Conservation (phyloP, 2,113 vertebrate genomes). For the Neodontobutis hainanensis region DNA sequence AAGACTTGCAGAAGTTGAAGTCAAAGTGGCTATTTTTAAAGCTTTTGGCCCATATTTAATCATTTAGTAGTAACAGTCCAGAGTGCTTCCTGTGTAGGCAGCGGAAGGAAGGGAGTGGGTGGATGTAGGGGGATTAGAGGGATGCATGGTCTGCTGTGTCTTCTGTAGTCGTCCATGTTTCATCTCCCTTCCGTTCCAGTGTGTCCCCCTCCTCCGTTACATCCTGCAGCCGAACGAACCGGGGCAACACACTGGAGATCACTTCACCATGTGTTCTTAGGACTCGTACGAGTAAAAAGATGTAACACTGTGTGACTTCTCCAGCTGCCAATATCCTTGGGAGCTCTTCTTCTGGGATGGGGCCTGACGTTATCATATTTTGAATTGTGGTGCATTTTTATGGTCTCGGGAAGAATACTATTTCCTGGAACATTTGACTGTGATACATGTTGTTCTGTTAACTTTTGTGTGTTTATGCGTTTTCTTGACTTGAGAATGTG, state of each 20-base stretch:
- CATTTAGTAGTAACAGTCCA: constrained; percentile 65
- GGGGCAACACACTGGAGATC: constrained; percentile 27
- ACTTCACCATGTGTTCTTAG: constrained; percentile 15
- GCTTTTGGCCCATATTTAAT: constrained; percentile 67
- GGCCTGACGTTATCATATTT: no score
- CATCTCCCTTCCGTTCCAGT: constrained; percentile 46
- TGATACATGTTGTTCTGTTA: no score
- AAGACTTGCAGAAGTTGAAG: neutral
- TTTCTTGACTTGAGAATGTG: no score
- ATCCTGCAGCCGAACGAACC: constrained; percentile 50
- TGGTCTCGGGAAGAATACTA: no score
- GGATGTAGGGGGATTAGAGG: constrained; percentile 54
- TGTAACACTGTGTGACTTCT: no score
- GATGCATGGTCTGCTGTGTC: constrained; percentile 50
- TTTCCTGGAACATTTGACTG: no score
- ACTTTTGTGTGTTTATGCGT: no score
- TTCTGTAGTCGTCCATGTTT: constrained; percentile 53
- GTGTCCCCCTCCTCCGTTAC: constrained; percentile 36
- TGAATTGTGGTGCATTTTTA: no score
- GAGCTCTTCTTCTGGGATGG: no score
- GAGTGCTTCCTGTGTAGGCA: constrained; percentile 72
- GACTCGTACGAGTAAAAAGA: no score
- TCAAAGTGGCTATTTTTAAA: constrained; percentile 65
- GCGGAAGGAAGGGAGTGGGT: constrained; percentile 65
- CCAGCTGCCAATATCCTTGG: no score